Evolutionary conservation across 2,888 invertebrate genomes (phyloP), one percentile per base, ranked within the genome.

Genomic region (Cataglyphis livida): DNA sequence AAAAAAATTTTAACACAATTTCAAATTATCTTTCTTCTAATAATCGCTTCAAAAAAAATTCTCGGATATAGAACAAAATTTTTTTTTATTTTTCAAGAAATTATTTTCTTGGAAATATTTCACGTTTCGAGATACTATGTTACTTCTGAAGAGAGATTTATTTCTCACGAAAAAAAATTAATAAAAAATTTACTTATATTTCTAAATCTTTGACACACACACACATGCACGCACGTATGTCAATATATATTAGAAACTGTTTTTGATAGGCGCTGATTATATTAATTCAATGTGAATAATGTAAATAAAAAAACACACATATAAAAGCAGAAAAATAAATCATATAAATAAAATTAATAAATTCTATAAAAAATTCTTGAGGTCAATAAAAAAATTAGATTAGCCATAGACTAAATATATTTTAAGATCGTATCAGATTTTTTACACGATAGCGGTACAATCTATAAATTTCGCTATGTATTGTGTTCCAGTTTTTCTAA

Each of bases 301-400:
- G 7, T 32, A 32, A 21, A 59, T 9, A 21, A 68, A 41, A 41
- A 44, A 78, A 0, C 57, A n/a, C 35, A 32, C 32, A 21, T 12
- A 38, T 41, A 57, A 66, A 21, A 41, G 0, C 2, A 25, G n/a
- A 68, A 5, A 51, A 18, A 28, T 59, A 44, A 78, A 35, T 70
- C 59, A 59, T 68, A 68, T 68, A 32, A n/a, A n/a, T n/a, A 68
- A 57, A 44, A 66, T 66, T 44, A 78, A 68, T 70, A 70, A 57
- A 59, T 1, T 3, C 9, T n/a, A 38, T 59, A 70, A 70, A 79
- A 70, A 9, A 44, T 21, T 59, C 6, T 7, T 21, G 10, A 18
- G 3, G 3, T 18, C 59, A 32, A 21, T 21, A 10, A 65, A n/a
- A 10, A 65, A n/a, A 35, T 25, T 41, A 18, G 32, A 44, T 25